phyloP scores from a whole-genome alignment of 2,888 invertebrate species.

The Loripinus fragilis region DNA sequence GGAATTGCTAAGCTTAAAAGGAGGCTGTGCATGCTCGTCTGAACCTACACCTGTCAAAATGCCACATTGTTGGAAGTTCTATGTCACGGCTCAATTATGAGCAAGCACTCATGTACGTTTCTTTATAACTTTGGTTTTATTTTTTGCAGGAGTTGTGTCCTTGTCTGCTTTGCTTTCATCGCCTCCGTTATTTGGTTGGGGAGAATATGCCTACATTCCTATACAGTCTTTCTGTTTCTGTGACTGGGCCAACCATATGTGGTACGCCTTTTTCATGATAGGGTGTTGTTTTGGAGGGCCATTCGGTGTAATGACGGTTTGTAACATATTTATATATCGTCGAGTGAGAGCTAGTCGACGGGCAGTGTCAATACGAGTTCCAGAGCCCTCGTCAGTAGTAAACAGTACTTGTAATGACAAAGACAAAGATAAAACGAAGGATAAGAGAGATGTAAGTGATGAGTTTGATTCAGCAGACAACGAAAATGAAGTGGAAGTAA shows the following conservation, averaged over 20 bases:
- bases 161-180: slow-evolving; percentile 69
- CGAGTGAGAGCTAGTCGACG: slow-evolving; percentile 65
- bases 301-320: slow-evolving; percentile 74
- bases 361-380: slow-evolving; percentile 28
- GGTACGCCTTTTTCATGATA: slow-evolving; percentile 80
- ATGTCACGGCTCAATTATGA: too few species aligned
- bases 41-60: too few species aligned
- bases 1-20: too few species aligned
- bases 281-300: slow-evolving; percentile 77
- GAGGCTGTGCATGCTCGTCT: too few species aligned
- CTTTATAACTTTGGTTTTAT: slow-evolving; percentile 2
- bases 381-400: not conserved
- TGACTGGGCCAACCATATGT: slow-evolving; percentile 70
- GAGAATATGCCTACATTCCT: slow-evolving; percentile 70
- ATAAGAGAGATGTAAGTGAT: not conserved
- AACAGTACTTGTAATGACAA: not conserved
- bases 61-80: too few species aligned
- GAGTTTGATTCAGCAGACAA: not conserved
- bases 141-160: slow-evolving; percentile 70
- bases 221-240: slow-evolving; percentile 78
- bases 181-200: slow-evolving; percentile 79
- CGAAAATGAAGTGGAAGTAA: not conserved
- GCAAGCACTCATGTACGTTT: too few species aligned
- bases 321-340: slow-evolving; percentile 70
- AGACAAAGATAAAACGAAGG: not conserved